A percentile compares a stretch with the other conserved stretches of the same genome.
phyloP scores from a whole-genome alignment of 2,888 invertebrate genomes.

The Gasteruption jaculator region DNA sequence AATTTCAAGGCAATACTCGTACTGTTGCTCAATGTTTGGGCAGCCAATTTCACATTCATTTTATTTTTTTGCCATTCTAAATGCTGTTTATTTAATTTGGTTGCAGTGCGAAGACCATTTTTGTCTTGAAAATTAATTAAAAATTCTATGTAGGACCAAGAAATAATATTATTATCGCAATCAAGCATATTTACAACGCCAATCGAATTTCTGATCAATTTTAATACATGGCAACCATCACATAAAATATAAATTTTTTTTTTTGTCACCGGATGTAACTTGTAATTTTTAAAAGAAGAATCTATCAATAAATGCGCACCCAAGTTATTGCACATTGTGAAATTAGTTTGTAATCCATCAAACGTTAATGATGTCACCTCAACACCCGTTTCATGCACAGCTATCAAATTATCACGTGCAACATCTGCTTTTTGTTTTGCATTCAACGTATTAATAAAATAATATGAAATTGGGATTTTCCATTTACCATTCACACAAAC shows the following conservation, averaged over 20 bases:
- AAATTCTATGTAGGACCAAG: conserved; percentile 22
- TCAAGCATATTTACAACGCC: conserved; percentile 8
- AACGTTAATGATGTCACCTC: conserved; percentile 4
- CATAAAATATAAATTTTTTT: conserved; percentile 7
- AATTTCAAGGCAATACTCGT: conserved; percentile 24
- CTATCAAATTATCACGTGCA: conserved; percentile 4
- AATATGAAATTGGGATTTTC: conserved; percentile 19
- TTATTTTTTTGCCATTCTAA: conserved; percentile 14
- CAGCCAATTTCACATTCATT: no score
- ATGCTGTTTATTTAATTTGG: conserved; percentile 15
- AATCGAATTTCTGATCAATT: conserved; percentile 11
- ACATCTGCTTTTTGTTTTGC: conserved; percentile 13
- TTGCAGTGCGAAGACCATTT: conserved; percentile 12
- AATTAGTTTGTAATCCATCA: conserved; percentile 10
- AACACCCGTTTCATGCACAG: conserved; percentile 7
- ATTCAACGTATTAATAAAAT: conserved; percentile 17
- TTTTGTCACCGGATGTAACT: conserved; percentile 1
- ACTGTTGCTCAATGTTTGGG: conserved; percentile 28
- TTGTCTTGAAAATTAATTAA: conserved; percentile 23
- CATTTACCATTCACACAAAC: conserved; percentile 16
- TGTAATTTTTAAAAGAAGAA: no score
- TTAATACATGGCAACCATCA: conserved; percentile 13
- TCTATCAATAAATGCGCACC: no score
- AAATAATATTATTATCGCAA: conserved; percentile 12
- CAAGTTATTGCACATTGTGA: conserved; percentile 6